Conservation (phyloP, 92 coral and sea anemone genomes). For the Epizoanthus illoricatus region DNA sequence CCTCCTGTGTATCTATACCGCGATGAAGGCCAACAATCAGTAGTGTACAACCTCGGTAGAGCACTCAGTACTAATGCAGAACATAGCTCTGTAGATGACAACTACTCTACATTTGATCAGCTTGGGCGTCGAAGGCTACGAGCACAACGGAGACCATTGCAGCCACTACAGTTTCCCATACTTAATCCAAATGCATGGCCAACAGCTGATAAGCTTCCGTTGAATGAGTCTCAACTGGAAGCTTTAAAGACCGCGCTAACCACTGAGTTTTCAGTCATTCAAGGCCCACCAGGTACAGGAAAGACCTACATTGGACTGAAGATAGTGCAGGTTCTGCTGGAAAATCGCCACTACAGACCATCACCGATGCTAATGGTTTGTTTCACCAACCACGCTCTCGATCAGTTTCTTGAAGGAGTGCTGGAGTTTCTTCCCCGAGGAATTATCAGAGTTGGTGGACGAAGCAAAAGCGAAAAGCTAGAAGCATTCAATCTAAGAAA, state of each 20-base stretch:
- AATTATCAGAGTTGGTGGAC: slow-evolving; percentile 41
- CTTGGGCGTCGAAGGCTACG: background rate
- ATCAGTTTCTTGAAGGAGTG: slow-evolving; percentile 57
- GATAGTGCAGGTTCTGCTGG: slow-evolving; percentile 44
- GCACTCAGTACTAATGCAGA: slow-evolving; percentile 42
- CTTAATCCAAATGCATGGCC: slow-evolving; percentile 38
- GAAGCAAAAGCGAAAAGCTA: slow-evolving; percentile 36
- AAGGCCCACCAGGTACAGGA: slow-evolving; percentile 50
- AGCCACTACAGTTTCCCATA: slow-evolving; percentile 6
- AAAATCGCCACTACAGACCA: slow-evolving; percentile 18
- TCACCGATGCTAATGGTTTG: slow-evolving; percentile 62
- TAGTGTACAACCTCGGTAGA: slow-evolving; percentile 46
- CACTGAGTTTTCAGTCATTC: slow-evolving; percentile 40
- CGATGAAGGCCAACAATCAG: slow-evolving; percentile 16
- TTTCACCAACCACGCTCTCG: slow-evolving; percentile 52
- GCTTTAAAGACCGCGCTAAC: slow-evolving; percentile 46
- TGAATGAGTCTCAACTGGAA: slow-evolving; percentile 38
- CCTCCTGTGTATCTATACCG: slow-evolving; percentile 17
- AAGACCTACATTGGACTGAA: slow-evolving; percentile 46
- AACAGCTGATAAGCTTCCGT: slow-evolving; percentile 3
- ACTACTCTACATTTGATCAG: background rate
- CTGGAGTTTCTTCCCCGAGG: slow-evolving; percentile 27
- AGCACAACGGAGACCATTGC: background rate
- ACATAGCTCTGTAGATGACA: background rate
- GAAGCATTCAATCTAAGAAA: slow-evolving; percentile 20